These are phyloP conservation scores for Pasiphila rectangulata DNA, from an alignment of 2,888 invertebrate species.

Conservation along the genomic window DNA sequence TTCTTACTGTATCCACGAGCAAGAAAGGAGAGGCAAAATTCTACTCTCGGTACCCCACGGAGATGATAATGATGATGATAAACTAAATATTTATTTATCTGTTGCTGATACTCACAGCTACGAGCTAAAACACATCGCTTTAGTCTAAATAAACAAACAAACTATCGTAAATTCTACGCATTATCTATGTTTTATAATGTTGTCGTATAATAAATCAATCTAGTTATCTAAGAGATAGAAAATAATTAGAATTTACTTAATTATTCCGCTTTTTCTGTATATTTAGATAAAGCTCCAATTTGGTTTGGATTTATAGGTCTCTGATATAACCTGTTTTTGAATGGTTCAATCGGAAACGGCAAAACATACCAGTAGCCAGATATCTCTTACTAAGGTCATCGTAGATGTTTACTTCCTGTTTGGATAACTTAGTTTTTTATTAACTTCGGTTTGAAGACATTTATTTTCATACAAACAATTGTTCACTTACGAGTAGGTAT, in stretches of 20 bases:
- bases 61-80: too few relatives aligned
- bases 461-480: too few relatives aligned
- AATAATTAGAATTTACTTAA: slow-evolving; percentile 74
- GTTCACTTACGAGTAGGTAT: too few relatives aligned
- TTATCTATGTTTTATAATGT: slow-evolving; percentile 53
- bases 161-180: slow-evolving; percentile 59
- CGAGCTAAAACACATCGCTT: not conserved
- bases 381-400: not conserved
- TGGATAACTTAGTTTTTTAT: not conserved
- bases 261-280: slow-evolving; percentile 59
- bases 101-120: too few relatives aligned
- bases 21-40: too few relatives aligned
- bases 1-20: too few relatives aligned
- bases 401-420: slow-evolving; percentile 3
- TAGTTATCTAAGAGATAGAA: slow-evolving; percentile 65
- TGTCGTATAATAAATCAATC: slow-evolving; percentile 65
- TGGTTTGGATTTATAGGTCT: slow-evolving; percentile 30
- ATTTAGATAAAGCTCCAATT: slow-evolving; percentile 33
- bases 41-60: too few relatives aligned
- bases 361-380: slow-evolving; percentile 3
- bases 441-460: too few relatives aligned
- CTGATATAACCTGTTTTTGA: slow-evolving; percentile 25
- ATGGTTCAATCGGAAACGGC: slow-evolving; percentile 17
- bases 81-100: too few relatives aligned
- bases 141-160: slow-evolving; percentile 30